A percentile compares a stretch with the other conserved stretches of the same genome.
phyloP scores from a whole-genome alignment of 2,113 vertebrate species.

The Zootoca vivipara region DNA sequence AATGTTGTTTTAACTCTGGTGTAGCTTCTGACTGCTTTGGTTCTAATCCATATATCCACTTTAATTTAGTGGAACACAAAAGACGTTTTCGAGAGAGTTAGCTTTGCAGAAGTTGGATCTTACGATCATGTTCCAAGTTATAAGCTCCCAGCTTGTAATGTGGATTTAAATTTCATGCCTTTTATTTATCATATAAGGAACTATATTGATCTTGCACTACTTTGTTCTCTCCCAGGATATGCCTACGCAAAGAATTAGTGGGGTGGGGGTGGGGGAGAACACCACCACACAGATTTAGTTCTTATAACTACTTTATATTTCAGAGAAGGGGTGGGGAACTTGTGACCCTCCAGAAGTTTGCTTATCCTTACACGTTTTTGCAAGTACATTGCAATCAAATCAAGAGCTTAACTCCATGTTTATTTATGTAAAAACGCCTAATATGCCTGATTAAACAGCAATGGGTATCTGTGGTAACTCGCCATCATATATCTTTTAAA shows the following conservation, averaged over 20 bases:
- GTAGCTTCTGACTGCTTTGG: not conserved
- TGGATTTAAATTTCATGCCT: not conserved
- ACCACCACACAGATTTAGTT: not conserved
- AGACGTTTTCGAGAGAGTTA: not conserved
- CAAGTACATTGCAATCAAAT: not conserved
- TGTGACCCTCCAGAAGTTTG: no score
- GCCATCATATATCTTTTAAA: no score
- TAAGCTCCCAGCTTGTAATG: accelerated
- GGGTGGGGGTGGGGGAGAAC: no score
- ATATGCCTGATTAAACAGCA: not conserved
- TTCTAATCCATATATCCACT: not conserved
- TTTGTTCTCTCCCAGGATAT: not conserved
- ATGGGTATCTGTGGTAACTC: no score
- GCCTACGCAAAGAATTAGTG: not conserved
- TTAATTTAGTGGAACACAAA: constrained; percentile 7
- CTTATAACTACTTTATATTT: not conserved
- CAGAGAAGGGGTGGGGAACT: not conserved
- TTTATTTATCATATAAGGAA: constrained; percentile 14
- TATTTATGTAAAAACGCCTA: not conserved
- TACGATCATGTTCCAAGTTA: not conserved
- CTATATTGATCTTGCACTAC: not conserved
- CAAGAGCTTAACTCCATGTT: not conserved
- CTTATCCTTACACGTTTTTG: no score
- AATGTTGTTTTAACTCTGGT: not conserved
- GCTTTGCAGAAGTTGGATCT: not conserved